Percentiles rank a stretch among this genome's conserved stretches.
Conservation (phyloP, 2,113 vertebrate species). For the Microcebus jonahi region DNA sequence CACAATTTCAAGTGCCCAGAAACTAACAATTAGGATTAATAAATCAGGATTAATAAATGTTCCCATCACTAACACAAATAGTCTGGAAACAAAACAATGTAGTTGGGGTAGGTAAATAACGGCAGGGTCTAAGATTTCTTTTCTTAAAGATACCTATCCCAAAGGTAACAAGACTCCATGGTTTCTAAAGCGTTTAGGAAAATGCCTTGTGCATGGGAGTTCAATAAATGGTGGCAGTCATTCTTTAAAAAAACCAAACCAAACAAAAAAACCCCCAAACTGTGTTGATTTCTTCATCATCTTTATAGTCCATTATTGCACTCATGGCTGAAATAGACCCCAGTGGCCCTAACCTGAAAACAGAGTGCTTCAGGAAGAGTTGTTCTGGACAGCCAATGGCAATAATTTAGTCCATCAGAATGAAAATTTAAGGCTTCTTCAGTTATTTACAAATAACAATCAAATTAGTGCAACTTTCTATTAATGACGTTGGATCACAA, state of each 20-base stretch:
- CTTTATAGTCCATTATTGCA: neutral
- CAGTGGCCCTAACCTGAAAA: neutral
- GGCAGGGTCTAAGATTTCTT: neutral
- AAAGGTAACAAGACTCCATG: neutral
- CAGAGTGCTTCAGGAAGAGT: neutral
- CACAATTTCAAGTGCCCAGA: neutral
- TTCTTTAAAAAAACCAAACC: neutral
- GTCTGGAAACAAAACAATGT: neutral
- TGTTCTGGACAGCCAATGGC: neutral
- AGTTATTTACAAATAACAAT: neutral
- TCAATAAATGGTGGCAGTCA: neutral
- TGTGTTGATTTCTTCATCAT: neutral
- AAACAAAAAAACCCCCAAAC: too few relatives aligned
- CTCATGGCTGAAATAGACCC: neutral
- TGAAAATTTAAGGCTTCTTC: neutral
- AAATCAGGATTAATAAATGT: neutral
- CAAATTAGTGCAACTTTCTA: conserved; percentile 12
- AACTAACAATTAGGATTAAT: neutral
- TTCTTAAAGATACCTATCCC: neutral
- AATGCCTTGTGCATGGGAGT: neutral
- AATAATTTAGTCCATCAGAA: neutral
- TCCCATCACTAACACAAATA: neutral
- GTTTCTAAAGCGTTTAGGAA: neutral
- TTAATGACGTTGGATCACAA: neutral
- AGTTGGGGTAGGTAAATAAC: neutral